Evolutionary conservation across 1,140 invertebrate species (phyloP), one percentile per base, ranked within the genome.

Genomic region (Oryzaephilus surinamensis): DNA sequence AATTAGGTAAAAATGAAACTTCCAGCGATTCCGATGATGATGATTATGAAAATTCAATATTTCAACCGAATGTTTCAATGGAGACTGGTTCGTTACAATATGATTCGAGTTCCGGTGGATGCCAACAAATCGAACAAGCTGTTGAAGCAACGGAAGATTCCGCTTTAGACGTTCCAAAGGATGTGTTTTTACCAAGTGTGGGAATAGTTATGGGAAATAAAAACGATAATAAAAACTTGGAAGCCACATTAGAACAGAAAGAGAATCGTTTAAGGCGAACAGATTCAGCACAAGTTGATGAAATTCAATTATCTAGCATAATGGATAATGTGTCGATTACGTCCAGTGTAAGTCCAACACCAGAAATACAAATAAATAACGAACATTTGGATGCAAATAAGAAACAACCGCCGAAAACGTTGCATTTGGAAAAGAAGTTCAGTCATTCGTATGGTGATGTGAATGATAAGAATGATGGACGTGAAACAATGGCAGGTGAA

Each of bases 401-500:
- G 51, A 54, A 63, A 28, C 35, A 60, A 14, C 67, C 70, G 2
- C 70, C 70, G 0, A 70, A 64, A 10, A 67, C 65, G 1, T 53
- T 78, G 8, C 63, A 71, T 45, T 52, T 79, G 0, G 58, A 66
- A 1, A 72, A 73, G 41, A 78, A 76, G 44, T 65, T 76, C 15
- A 79, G 74, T 26, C 77, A 81, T 44, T 84, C 79, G 5, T 79
- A 77, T 0, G 74, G 74, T 14, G 76, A 79, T 55, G 69, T 84
- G 0, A 69, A 73, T 29, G 49, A 52, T n/a, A 37, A 19, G 4
- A 46, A 47, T 17, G 28, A 43, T 6, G 42, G 43, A 17, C 27
- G 28, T 2, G 37, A 23, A 11, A 40, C 50, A 4, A 38, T 57
- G 0, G 58, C 60, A 6, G 50, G 33, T n/a, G 30, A 54, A 4